Evolutionary conservation across 2,888 invertebrate genomes (phyloP).

Genomic region (Ypsolopha sequella): DNA sequence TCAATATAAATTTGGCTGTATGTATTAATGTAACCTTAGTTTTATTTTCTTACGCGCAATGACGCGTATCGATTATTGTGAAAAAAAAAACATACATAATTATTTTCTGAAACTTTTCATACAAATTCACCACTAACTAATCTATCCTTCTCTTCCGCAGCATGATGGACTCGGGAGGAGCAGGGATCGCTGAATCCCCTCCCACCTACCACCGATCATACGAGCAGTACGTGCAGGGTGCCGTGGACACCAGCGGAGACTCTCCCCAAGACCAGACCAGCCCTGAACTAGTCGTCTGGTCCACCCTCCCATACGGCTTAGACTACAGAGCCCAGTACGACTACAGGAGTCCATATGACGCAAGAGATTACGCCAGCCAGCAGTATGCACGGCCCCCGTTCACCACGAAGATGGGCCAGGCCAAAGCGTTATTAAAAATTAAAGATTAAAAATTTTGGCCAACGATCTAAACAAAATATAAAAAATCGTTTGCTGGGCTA

Average conservation of each 20-base stretch:
- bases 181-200: conserved; percentile 57
- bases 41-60: too few relatives aligned
- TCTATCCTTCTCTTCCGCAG: conserved; percentile 21
- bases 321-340: conserved; percentile 62
- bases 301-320: conserved; percentile 54
- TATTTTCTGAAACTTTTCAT: too few relatives aligned
- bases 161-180: conserved; percentile 63
- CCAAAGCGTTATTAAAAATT: conserved; percentile 66
- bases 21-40: too few relatives aligned
- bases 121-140: too few relatives aligned
- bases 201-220: conserved; percentile 64
- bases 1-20: too few relatives aligned
- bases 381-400: conserved; percentile 72
- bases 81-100: too few relatives aligned
- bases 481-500: not conserved
- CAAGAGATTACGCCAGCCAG: conserved; percentile 67
- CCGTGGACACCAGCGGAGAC: conserved; percentile 55
- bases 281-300: conserved; percentile 60
- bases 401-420: conserved; percentile 73
- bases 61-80: too few relatives aligned
- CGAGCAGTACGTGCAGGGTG: conserved; percentile 66
- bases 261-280: conserved; percentile 58
- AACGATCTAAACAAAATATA: too few relatives aligned
- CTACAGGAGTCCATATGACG: conserved; percentile 56
- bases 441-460: too few relatives aligned